Evolutionary conservation across 1,140 invertebrate genomes (phyloP), one percentile per base, ranked within the genome.

Genomic region (Dreissena polymorpha): DNA sequence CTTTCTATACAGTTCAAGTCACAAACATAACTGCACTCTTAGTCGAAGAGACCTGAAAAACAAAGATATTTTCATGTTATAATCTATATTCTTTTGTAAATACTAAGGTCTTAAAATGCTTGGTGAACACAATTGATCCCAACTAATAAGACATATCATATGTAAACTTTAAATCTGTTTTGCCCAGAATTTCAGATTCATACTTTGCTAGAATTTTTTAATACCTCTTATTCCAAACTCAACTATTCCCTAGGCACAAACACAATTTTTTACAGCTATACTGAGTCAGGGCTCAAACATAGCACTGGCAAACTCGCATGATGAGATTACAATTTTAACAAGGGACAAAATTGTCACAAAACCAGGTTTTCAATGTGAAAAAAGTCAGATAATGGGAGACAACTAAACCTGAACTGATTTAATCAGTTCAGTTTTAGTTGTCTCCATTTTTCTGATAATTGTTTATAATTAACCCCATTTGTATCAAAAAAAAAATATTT

Each of bases 21-120:
- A 79, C 49, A 73, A 84, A n/a, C 10, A 39, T 64, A n/a, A 50
- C 55, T 70, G 50, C 67, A 60, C 55, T 25, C 73, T 71, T 86
- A 88, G 82, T 88, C 87, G 77, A 88, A 88, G 63, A 88, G 86
- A 86, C 87, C 87, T 88, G 85, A 71, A 88, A 86, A 21, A 82
- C 21, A 78, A 55, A 65, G 76, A 79, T 49, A 2, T 73, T 18
- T 16, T 29, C 39, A 65, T 12, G 27, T 29, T n/a, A 39, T n/a
- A 23, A 29, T 29, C 7, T 57, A 13, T 51, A 72, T 10, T 53
- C 49, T n/a, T 0, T 5, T 1, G 21, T 49, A 0, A 10, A 12
- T 7, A 50, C 39, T 39, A 39, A 16, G 49, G 25, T 70, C 64
- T 25, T 49, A 68, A 0, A 8, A 49, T 67, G 57, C 49, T 57